Conservation (phyloP, 2,797 vertebrate genomes). For the Cheirogaleus major region DNA sequence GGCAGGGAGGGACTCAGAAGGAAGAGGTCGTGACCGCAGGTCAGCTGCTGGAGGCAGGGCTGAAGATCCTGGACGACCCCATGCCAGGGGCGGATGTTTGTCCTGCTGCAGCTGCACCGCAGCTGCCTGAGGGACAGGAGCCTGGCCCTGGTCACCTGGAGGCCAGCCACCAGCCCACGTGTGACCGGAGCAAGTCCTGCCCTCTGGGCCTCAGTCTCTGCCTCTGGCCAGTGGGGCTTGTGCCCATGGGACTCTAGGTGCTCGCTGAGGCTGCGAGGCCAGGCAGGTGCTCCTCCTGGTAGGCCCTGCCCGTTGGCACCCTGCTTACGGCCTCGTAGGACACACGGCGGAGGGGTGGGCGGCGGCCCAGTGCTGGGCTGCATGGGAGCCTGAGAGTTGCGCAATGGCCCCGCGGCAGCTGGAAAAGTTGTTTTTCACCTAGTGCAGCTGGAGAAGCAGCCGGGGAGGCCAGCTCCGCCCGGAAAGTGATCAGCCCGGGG, state of each 20-base stretch:
- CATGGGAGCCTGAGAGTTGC: neutral
- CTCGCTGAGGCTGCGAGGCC: rapidly evolving
- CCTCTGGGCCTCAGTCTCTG: rapidly evolving
- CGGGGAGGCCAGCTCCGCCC: neutral
- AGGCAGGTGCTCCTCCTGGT: rapidly evolving
- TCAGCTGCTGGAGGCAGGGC: neutral
- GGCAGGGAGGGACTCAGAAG: neutral
- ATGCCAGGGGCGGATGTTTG: rapidly evolving
- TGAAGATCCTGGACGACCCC: rapidly evolving
- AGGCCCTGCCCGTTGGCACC: neutral
- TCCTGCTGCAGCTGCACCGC: neutral
- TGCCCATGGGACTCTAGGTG: neutral
- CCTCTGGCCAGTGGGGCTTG: neutral
- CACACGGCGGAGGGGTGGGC: neutral
- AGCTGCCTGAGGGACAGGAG: neutral
- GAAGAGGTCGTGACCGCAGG: neutral
- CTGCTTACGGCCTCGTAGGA: neutral
- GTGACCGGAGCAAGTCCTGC: neutral
- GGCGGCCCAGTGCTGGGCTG: neutral
- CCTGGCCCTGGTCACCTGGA: neutral
- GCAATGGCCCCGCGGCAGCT: neutral
- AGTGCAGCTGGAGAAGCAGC: neutral
- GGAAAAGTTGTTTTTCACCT: conserved; percentile 22
- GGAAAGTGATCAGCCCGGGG: too few species aligned
- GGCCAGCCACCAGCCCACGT: neutral